These are phyloP conservation scores for Himalopsyche phryganea DNA, from an alignment of 1,140 invertebrate species.

Conservation along the genomic window DNA sequence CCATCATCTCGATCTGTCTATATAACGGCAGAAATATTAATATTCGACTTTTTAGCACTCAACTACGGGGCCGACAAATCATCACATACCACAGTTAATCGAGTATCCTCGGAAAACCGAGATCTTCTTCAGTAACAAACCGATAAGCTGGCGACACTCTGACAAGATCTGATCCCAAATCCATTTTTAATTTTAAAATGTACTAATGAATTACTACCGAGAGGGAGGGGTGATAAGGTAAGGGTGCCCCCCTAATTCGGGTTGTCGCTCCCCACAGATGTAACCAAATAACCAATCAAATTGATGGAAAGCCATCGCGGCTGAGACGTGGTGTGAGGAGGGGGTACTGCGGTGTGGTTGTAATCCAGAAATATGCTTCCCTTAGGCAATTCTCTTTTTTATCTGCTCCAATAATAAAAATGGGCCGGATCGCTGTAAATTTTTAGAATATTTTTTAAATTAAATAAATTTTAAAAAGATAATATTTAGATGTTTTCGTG, in stretches of 20 bases:
- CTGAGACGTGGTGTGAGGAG: background rate
- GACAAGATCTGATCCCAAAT: background rate
- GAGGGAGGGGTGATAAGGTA: background rate
- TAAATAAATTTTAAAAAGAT: too few relatives aligned
- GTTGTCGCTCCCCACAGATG: conserved; percentile 3
- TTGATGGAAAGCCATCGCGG: conserved; percentile 21
- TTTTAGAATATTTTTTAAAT: too few relatives aligned
- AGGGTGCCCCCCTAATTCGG: background rate
- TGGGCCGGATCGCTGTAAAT: conserved; percentile 4
- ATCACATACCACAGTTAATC: background rate
- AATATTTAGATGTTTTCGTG: too few relatives aligned
- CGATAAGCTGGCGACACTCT: too few relatives aligned
- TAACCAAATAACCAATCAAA: conserved; percentile 35
- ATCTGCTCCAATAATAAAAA: conserved; percentile 10
- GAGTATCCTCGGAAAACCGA: background rate
- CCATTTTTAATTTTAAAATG: conserved; percentile 25
- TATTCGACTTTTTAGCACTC: too few relatives aligned
- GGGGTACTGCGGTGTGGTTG: conserved; percentile 16
- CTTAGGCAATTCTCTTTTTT: conserved; percentile 27
- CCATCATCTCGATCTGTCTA: too few relatives aligned
- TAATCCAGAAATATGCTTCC: conserved; percentile 13
- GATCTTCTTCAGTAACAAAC: too few relatives aligned
- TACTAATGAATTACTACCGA: conserved; percentile 30
- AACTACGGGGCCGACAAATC: too few relatives aligned
- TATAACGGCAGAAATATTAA: too few relatives aligned